phyloP scores from a whole-genome alignment of 2,888 invertebrate species.

The Amorpha juglandis region DNA sequence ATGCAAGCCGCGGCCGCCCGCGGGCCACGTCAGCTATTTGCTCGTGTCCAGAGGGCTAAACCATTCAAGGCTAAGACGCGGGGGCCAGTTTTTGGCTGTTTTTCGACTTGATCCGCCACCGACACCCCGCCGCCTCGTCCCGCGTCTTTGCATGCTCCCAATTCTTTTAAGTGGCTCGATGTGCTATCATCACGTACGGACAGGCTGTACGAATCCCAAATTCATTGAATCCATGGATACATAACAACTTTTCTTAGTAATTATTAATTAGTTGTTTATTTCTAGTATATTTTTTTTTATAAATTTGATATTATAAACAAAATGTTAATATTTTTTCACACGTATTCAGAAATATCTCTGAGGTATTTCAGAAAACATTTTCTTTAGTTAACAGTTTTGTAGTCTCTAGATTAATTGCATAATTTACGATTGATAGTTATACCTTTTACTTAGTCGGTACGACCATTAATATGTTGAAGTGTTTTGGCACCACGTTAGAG shows the following conservation, averaged over 20 bases:
- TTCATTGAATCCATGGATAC: background rate
- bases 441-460: no score
- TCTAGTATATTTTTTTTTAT: background rate
- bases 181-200: constrained; percentile 7
- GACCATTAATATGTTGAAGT: no score
- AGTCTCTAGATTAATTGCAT: background rate
- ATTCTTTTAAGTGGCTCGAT: constrained; percentile 26
- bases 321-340: no score
- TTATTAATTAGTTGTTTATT: background rate
- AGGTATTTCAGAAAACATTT: no score
- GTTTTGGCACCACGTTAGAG: background rate
- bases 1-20: constrained; percentile 81
- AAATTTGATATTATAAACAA: no score
- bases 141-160: constrained; percentile 29
- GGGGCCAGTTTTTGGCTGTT: constrained; percentile 81
- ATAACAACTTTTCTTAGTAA: background rate
- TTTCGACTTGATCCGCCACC: constrained; percentile 71
- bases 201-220: background rate
- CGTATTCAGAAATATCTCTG: no score
- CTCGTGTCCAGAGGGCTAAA: constrained; percentile 82
- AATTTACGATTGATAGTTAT: no score
- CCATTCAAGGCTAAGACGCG: constrained; percentile 83
- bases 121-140: constrained; percentile 39
- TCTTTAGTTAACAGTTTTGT: no score
- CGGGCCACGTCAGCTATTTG: constrained; percentile 84